These are phyloP conservation scores for Microtus oregoni DNA, from an alignment of 2,113 vertebrate species.

Conservation along the genomic window DNA sequence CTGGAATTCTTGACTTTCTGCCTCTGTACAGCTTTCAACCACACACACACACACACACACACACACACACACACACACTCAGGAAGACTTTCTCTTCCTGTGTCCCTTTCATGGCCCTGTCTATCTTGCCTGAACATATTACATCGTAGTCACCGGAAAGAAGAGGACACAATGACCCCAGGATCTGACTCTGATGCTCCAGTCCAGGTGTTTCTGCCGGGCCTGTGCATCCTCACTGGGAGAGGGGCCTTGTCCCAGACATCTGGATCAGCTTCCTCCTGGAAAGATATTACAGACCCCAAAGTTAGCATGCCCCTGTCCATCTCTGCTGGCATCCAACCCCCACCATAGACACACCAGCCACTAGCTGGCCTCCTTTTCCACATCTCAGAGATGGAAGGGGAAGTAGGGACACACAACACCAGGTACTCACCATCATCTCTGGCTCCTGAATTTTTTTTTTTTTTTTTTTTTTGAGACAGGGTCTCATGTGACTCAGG, in stretches of 20 bases:
- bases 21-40: too few species aligned
- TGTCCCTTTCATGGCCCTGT: background rate
- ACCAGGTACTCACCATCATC: background rate
- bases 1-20: too few species aligned
- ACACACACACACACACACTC: too few species aligned
- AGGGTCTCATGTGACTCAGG: background rate
- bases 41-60: too few species aligned
- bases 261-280: slow-evolving; percentile 18
- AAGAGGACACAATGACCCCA: background rate
- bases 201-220: background rate
- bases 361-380: background rate
- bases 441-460: background rate
- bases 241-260: background rate
- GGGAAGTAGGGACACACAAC: background rate
- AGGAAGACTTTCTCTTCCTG: too few species aligned
- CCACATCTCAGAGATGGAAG: background rate
- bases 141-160: background rate
- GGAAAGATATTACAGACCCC: background rate
- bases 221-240: background rate
- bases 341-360: background rate
- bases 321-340: background rate
- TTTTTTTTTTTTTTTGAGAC: too few species aligned
- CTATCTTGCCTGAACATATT: background rate
- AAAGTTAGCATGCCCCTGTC: background rate
- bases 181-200: background rate